Conservation (phyloP, 1,140 invertebrate species). For the Branchinecta lynchi region DNA sequence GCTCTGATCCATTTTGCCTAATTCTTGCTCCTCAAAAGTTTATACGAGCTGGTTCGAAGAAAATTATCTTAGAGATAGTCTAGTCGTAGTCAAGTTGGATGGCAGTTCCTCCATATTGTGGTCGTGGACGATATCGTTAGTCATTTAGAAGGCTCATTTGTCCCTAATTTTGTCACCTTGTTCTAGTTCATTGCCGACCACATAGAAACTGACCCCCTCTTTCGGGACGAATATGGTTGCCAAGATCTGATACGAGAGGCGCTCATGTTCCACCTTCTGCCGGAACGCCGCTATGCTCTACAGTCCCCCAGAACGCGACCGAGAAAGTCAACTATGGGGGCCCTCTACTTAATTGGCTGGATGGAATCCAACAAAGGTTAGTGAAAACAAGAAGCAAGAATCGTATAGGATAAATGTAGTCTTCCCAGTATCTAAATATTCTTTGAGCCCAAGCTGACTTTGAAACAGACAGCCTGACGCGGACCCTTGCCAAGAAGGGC, state of each 20-base stretch:
- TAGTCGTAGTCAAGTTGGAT: background rate
- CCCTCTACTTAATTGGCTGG: constrained; percentile 69
- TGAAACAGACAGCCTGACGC: no score
- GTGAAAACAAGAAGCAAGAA: no score
- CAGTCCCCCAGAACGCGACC: constrained; percentile 64
- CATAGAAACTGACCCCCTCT: constrained; percentile 51
- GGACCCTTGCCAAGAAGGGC: no score
- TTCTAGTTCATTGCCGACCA: constrained; percentile 65
- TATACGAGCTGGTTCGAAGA: no score
- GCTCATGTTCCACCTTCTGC: constrained; percentile 75
- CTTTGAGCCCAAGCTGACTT: no score
- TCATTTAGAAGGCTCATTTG: background rate
- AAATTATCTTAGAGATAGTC: no score
- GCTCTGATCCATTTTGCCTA: no score
- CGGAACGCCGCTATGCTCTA: constrained; percentile 57
- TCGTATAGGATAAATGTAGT: no score
- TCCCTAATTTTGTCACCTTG: background rate
- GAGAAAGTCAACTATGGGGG: constrained; percentile 68
- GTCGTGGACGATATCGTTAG: background rate
- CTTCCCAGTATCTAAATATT: no score
- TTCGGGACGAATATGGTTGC: constrained; percentile 48
- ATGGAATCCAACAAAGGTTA: constrained; percentile 64
- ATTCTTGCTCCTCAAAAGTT: no score
- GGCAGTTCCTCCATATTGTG: constrained; percentile 15
- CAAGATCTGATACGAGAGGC: constrained; percentile 83